phyloP scores from a whole-genome alignment of 2,797 vertebrate genomes.

The Fundulus diaphanus region DNA sequence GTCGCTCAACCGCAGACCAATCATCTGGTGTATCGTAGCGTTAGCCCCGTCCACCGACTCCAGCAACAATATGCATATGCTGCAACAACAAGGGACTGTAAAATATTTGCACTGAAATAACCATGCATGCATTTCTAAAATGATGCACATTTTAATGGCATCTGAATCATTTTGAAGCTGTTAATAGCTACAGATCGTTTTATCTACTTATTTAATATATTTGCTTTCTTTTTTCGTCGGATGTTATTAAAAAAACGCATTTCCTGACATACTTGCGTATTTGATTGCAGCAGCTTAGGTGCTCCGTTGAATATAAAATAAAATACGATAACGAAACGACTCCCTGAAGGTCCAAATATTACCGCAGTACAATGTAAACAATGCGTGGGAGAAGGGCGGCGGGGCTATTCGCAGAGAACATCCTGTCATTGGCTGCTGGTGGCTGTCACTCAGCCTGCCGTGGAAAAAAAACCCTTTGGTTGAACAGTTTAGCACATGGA shows the following conservation, averaged over 20 bases:
- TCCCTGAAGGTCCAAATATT: conserved; percentile 19
- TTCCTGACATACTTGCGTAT: too few species aligned
- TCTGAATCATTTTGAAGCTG: too few species aligned
- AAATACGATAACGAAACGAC: not conserved
- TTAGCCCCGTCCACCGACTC: not conserved
- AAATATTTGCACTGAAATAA: not conserved
- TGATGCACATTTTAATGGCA: too few species aligned
- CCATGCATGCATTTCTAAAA: not conserved
- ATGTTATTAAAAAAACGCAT: not conserved
- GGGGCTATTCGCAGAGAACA: conserved; percentile 20
- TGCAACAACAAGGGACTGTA: not conserved
- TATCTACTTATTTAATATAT: not conserved
- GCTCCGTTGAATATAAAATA: not conserved
- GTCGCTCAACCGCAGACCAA: not conserved
- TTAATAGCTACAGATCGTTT: not conserved
- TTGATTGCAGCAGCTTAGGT: not conserved
- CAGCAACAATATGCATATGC: not conserved
- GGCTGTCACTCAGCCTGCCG: conserved; percentile 55
- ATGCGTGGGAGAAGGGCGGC: conserved; percentile 52
- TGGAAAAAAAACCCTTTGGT: conserved; percentile 67
- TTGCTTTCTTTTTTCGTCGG: not conserved
- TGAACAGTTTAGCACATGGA: conserved; percentile 53
- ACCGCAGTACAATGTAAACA: conserved; percentile 71
- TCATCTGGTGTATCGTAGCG: not conserved
- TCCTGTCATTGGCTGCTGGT: conserved; percentile 60